These are phyloP conservation scores for Stictocephala bisonia DNA, from an alignment of 2,888 invertebrate genomes.

Conservation along the genomic window DNA sequence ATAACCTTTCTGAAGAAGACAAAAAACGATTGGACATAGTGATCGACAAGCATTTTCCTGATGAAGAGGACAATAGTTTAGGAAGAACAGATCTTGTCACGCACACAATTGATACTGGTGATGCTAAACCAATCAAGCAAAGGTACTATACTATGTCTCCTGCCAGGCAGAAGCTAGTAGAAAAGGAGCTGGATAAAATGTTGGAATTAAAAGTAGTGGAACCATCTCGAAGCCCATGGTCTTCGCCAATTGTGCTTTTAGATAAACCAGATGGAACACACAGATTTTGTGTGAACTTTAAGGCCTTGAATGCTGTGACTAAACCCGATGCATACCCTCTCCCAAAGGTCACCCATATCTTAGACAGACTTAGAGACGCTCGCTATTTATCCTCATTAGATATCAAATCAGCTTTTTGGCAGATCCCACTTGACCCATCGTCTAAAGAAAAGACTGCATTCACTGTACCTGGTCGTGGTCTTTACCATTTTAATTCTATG, in stretches of 20 bases:
- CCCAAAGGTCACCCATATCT: conserved; percentile 47
- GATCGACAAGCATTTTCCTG: background rate
- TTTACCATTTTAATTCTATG: conserved; percentile 39
- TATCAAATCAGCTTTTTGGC: conserved; percentile 53
- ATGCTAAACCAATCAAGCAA: conserved; percentile 34
- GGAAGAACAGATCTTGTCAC: background rate
- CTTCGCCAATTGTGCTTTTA: conserved; percentile 56
- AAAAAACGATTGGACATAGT: background rate
- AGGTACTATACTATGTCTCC: conserved; percentile 39
- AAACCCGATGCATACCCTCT: conserved; percentile 50
- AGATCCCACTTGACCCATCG: conserved; percentile 46
- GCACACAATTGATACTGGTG: conserved; percentile 34
- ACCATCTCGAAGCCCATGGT: conserved; percentile 57
- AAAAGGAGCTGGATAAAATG: conserved; percentile 56
- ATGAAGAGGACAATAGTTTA: background rate
- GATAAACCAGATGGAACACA: conserved; percentile 53
- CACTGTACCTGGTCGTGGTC: conserved; percentile 42
- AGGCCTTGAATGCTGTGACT: conserved; percentile 51
- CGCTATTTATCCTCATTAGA: conserved; percentile 44
- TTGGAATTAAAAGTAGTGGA: conserved; percentile 55
- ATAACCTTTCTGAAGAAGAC: background rate
- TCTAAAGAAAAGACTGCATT: conserved; percentile 55
- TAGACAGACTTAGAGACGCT: conserved; percentile 49
- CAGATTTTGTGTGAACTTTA: conserved; percentile 53
- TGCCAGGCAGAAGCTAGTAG: conserved; percentile 43